These are phyloP conservation scores for Papilio dardanus DNA, from an alignment of 1,140 invertebrate genomes.

Conservation along the genomic window DNA sequence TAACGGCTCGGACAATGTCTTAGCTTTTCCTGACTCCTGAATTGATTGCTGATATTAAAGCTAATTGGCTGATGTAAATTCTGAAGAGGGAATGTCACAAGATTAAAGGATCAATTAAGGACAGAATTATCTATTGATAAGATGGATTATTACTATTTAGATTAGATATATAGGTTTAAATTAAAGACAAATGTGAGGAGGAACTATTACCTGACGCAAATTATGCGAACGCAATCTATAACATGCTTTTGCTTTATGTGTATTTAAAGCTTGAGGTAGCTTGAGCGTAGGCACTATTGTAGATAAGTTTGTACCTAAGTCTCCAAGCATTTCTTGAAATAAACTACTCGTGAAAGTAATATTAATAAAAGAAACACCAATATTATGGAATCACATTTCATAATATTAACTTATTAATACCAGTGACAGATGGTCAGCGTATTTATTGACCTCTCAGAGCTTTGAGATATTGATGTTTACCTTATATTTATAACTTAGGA, in stretches of 20 bases:
- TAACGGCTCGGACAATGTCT: constrained; percentile 1
- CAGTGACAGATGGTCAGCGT: background rate
- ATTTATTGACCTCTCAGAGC: background rate
- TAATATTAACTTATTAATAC: background rate
- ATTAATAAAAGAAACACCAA: background rate
- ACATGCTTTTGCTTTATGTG: background rate
- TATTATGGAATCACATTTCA: background rate
- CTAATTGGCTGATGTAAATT: background rate
- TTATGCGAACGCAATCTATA: background rate
- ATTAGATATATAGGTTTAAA: background rate
- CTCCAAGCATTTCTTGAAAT: background rate
- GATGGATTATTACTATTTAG: background rate
- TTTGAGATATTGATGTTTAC: background rate
- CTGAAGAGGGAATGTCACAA: background rate
- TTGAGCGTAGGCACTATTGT: too few species aligned
- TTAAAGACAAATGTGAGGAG: background rate
- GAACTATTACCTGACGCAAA: background rate
- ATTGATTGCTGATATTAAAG: constrained; percentile 1
- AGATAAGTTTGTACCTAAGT: too few species aligned
- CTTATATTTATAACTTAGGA: background rate
- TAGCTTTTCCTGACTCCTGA: constrained; percentile 7
- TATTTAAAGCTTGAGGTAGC: too few species aligned
- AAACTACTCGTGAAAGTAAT: background rate
- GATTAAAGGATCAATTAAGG: background rate
- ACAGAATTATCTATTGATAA: background rate